phyloP scores from a whole-genome alignment of 2,113 vertebrate genomes.

The Antennarius striatus region DNA sequence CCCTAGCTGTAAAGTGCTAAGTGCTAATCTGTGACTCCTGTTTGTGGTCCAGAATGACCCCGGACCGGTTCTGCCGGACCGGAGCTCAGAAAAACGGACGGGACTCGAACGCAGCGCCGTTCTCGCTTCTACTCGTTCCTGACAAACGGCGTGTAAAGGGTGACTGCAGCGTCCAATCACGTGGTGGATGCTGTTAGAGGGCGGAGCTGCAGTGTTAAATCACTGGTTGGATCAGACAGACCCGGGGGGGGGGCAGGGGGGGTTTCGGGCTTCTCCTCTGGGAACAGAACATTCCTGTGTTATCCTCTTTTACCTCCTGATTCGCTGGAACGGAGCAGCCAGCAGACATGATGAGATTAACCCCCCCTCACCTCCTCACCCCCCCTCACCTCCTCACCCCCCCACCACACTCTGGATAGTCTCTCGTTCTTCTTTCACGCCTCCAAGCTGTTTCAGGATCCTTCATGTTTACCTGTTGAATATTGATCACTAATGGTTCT shows the following conservation, averaged over 20 bases:
- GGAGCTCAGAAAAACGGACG: too few species aligned
- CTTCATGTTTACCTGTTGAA: too few species aligned
- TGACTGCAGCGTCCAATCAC: too few species aligned
- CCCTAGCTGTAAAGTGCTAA: too few species aligned
- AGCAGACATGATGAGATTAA: conserved; percentile 53
- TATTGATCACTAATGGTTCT: too few species aligned
- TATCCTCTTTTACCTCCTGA: conserved; percentile 52
- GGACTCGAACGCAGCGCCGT: too few species aligned
- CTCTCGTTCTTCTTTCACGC: neutral
- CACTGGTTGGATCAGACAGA: too few species aligned
- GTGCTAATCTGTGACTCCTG: too few species aligned
- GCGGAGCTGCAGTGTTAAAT: neutral
- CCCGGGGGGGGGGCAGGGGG: neutral
- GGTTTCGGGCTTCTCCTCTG: conserved; percentile 24
- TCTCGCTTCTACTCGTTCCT: too few species aligned
- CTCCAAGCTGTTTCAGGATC: neutral
- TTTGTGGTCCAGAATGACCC: too few species aligned
- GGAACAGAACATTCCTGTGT: conserved; percentile 47
- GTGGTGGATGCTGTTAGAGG: neutral
- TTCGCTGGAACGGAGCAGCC: conserved; percentile 42
- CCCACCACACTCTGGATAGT: neutral
- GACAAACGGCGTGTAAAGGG: too few species aligned
- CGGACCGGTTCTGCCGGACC: too few species aligned
- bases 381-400: neutral
- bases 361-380: neutral